Percentiles rank a stretch among this genome's conserved stretches.
These are phyloP conservation scores for Pionites leucogaster DNA, from an alignment of 2,113 vertebrate species.

Conservation along the genomic window DNA sequence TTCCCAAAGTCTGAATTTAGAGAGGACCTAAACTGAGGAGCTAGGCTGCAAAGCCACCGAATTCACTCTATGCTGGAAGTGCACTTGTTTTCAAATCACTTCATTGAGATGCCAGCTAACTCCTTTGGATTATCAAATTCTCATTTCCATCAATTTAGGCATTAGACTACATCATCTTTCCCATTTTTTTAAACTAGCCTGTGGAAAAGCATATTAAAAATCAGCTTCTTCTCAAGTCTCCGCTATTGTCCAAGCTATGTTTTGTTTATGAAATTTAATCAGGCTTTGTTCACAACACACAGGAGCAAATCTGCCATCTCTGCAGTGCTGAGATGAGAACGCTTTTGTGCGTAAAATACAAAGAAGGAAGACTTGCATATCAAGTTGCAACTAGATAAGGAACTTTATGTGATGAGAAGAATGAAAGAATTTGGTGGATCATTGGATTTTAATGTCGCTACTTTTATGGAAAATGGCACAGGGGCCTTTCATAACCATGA, in stretches of 20 bases:
- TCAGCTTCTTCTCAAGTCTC: not conserved
- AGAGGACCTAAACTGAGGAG: not conserved
- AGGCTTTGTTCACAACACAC: not conserved
- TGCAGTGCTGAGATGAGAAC: not conserved
- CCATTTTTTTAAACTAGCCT: not conserved
- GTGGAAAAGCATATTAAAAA: not conserved
- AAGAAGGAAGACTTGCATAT: not conserved
- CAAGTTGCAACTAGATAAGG: not conserved
- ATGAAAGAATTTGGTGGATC: constrained; percentile 22
- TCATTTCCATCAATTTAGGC: not conserved
- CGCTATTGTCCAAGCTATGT: not conserved
- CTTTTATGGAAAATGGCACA: not conserved
- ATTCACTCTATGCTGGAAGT: not conserved
- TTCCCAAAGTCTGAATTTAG: not conserved
- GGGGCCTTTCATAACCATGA: not conserved
- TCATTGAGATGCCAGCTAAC: not conserved
- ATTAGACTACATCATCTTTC: not conserved
- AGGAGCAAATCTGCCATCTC: not conserved
- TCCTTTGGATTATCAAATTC: not conserved
- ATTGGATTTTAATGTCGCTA: not conserved
- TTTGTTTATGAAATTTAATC: constrained; percentile 4
- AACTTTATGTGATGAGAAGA: constrained; percentile 5
- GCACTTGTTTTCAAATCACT: not conserved
- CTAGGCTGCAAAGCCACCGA: not conserved
- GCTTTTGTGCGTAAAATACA: not conserved